Percentiles rank a stretch among this genome's conserved stretches.
Conservation (phyloP, 2,888 invertebrate species). For the Drosophila parthenogenetica region DNA sequence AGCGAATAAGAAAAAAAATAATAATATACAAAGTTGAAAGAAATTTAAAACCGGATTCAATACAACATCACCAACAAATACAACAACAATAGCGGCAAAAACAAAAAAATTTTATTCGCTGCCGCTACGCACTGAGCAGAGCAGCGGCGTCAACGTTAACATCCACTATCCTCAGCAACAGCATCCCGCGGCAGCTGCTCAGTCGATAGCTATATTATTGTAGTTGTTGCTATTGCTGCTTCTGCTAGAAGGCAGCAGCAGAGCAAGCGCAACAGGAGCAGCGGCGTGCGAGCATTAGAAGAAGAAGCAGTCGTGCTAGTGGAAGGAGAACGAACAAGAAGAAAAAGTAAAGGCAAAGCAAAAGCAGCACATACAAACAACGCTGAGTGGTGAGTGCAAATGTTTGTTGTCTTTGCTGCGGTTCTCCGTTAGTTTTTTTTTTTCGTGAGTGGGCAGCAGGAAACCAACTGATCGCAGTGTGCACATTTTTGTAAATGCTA, state of each 20-base stretch:
- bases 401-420: slow-evolving; percentile 8
- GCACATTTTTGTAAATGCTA: background rate
- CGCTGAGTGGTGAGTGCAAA: slow-evolving; percentile 42
- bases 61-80: slow-evolving; percentile 42
- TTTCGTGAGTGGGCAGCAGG: slow-evolving; percentile 45
- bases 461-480: slow-evolving; percentile 31
- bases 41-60: slow-evolving; percentile 78
- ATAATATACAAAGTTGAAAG: slow-evolving; percentile 62
- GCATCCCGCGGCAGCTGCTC: slow-evolving; percentile 55
- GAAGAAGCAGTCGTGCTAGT: background rate
- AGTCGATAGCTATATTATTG: slow-evolving; percentile 21
- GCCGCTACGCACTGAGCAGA: slow-evolving; percentile 41
- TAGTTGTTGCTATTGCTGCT: slow-evolving; percentile 16
- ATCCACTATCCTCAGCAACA: slow-evolving; percentile 38
- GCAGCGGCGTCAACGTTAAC: slow-evolving; percentile 34
- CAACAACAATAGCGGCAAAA: slow-evolving; percentile 33
- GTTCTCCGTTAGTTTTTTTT: slow-evolving; percentile 23
- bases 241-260: slow-evolving; percentile 31
- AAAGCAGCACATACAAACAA: slow-evolving; percentile 5
- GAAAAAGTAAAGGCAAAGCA: slow-evolving; percentile 11
- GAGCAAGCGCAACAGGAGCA: slow-evolving; percentile 63
- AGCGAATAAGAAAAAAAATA: slow-evolving; percentile 55
- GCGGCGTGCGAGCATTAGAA: slow-evolving; percentile 48
- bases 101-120: slow-evolving; percentile 25
- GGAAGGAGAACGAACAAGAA: slow-evolving; percentile 11